phyloP scores from a whole-genome alignment of 2,113 vertebrate species.

The Condylura cristata region DNA sequence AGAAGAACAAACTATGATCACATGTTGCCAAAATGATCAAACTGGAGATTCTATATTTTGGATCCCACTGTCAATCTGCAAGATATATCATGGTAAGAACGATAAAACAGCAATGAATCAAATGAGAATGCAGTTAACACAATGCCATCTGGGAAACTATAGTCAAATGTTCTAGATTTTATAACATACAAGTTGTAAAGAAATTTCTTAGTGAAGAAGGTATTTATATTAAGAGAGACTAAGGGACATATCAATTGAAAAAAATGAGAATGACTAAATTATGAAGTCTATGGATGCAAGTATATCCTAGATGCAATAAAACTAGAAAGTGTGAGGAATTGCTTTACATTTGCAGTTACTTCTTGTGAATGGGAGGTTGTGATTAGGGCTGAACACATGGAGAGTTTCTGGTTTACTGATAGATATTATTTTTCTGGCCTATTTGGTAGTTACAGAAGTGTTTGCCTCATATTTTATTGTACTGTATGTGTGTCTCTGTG shows the following conservation, averaged over 20 bases:
- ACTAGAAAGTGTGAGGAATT: neutral
- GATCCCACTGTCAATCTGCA: neutral
- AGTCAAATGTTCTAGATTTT: neutral
- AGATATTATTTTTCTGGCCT: neutral
- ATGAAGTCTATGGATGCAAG: neutral
- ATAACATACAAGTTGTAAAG: neutral
- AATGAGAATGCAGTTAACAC: neutral
- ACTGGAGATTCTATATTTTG: neutral
- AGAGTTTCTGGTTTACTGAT: neutral
- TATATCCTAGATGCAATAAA: neutral
- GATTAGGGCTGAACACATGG: neutral
- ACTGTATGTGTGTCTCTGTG: neutral
- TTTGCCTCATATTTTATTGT: slow-evolving; percentile 2
- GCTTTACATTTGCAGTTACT: neutral
- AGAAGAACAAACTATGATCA: neutral
- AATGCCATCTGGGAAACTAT: neutral
- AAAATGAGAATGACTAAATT: neutral
- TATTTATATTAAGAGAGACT: neutral
- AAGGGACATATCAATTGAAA: neutral
- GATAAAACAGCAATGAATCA: neutral
- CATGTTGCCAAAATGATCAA: neutral
- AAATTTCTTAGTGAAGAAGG: neutral
- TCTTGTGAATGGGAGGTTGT: neutral
- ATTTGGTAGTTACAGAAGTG: neutral
- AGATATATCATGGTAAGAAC: neutral